phyloP scores from a whole-genome alignment of 2,113 vertebrate genomes.

The Mellivora capensis region DNA sequence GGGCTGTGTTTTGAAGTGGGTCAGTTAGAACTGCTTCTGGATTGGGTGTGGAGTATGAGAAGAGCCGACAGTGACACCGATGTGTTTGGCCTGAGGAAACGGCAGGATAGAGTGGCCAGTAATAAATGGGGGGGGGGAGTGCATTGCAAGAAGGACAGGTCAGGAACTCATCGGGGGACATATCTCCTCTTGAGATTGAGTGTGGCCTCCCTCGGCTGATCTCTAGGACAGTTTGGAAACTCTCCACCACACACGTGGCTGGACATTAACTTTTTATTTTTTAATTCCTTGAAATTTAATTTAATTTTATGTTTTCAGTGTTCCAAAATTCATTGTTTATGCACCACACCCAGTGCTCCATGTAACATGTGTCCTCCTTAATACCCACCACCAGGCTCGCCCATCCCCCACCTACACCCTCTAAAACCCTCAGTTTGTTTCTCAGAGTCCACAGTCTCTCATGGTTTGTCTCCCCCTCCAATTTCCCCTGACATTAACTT shows the following conservation, averaged over 20 bases:
- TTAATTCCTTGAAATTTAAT: not conserved
- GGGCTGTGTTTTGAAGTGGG: not conserved
- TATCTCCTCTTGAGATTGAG: not conserved
- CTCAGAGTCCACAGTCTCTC: no score
- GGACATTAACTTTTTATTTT: not conserved
- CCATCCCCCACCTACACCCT: no score
- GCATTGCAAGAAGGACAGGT: not conserved
- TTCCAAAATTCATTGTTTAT: no score
- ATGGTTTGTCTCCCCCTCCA: no score
- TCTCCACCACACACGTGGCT: rapidly evolving
- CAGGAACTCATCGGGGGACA: not conserved
- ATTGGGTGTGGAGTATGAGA: not conserved
- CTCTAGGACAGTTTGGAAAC: not conserved
- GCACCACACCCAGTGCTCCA: no score
- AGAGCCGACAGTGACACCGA: not conserved
- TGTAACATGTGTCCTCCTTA: no score
- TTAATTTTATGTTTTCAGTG: no score
- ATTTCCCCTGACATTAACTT: no score
- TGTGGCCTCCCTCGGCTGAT: not conserved
- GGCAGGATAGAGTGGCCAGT: not conserved
- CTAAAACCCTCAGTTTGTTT: no score
- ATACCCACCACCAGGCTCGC: no score
- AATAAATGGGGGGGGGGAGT: not conserved
- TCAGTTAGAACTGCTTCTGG: not conserved
- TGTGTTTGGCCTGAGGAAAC: not conserved